Evolutionary conservation across 2,797 vertebrate species (phyloP), one percentile per base, ranked within the genome.

Genomic region (Urocyon cinereoargenteus): DNA sequence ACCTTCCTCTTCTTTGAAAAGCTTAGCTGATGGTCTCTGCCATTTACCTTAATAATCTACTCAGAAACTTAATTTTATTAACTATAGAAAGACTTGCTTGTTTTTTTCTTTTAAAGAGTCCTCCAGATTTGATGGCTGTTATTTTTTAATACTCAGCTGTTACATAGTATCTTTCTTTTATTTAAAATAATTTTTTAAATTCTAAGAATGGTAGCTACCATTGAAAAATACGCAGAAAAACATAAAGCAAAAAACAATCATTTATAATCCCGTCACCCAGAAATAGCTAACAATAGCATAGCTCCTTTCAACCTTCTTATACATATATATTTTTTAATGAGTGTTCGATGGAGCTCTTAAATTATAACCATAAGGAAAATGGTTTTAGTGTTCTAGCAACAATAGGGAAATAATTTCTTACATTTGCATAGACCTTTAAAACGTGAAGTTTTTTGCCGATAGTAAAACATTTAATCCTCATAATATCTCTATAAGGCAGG

Each of bases 301-400:
- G 11, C 77, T 91, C n/a, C 61, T 93, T 83, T 86, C 68, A 83
- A n/a, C 18, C 72, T 83, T 89, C 49, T 73, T 57, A 45, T 19
- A 13, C 40, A 26, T 6, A 10, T 59, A 21, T 59, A 5, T 90
- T 45, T 83, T 90, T 92, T 55, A 94, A 75, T 57, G 19, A 68
- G 90, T 87, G 68, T 81, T 89, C 53, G 94, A 2, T 61, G 83
- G 96, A 85, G 7, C 8, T 82, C 72, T 96, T 62, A 85, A 91
- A 91, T 92, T 95, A 90, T 62, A 90, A 86, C 70, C 24, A 82
- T 88, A 83, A 90, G 68, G 22, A 86, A 92, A 94, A 92, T 92
- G 24, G 15, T 85, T 94, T 89, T 91, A 62, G n/a, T 93, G 24
- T 95, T 86, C 61, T 70, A 22, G 13, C 82, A 70, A 89, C 51